Evolutionary conservation across 1,140 invertebrate species (phyloP).

Genomic region (Micrasema longulum): DNA sequence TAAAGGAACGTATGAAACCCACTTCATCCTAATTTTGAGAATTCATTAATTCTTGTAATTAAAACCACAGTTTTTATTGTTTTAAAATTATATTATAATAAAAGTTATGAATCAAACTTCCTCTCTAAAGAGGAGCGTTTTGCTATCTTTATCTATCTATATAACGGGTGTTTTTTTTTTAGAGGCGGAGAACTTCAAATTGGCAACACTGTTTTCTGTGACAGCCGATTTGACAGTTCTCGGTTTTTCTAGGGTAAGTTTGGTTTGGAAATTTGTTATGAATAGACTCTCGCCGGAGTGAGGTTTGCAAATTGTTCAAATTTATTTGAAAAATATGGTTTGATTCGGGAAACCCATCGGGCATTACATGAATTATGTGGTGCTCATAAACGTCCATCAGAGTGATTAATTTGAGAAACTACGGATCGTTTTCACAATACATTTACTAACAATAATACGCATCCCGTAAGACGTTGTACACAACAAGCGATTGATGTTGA

Average conservation of each 20-base stretch:
- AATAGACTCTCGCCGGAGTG: not conserved
- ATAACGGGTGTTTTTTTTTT: not conserved
- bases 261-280: not conserved
- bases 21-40: too few species aligned
- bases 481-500: not conserved
- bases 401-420: conserved; percentile 46
- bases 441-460: conserved; percentile 54
- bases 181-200: not conserved
- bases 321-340: not conserved
- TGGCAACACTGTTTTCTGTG: too few species aligned
- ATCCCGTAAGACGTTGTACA: conserved; percentile 44
- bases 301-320: not conserved
- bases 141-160: too few species aligned
- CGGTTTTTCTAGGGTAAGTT: not conserved
- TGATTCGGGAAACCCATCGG: conserved; percentile 41
- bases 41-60: too few species aligned
- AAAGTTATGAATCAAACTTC: too few species aligned
- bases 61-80: too few species aligned
- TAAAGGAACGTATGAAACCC: too few species aligned
- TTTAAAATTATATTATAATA: too few species aligned
- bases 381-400: conserved; percentile 52
- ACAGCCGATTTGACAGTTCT: not conserved
- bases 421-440: conserved; percentile 46
- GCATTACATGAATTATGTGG: conserved; percentile 54
- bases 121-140: too few species aligned